Conservation (phyloP, 2,888 invertebrate species). For the Tenthredo livida region DNA sequence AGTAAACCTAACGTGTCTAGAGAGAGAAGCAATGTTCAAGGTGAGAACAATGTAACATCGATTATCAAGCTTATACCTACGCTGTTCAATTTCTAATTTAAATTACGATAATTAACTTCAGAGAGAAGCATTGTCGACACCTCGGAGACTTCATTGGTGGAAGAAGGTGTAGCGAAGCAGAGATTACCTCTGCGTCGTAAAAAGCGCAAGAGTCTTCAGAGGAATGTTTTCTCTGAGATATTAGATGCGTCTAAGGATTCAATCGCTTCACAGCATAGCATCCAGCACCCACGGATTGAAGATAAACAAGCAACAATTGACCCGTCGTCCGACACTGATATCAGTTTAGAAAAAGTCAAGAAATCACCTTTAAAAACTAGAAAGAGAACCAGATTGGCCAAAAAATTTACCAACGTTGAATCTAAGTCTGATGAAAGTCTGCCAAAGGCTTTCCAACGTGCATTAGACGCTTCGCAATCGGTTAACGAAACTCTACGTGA, state of each 20-base stretch:
- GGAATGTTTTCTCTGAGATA: constrained; percentile 1
- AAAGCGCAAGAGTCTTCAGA: constrained; percentile 3
- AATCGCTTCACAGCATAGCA: neutral
- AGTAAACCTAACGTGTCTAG: neutral
- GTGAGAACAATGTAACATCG: neutral
- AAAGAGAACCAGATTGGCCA: neutral
- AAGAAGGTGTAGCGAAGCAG: neutral
- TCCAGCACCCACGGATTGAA: neutral
- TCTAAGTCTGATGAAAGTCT: neutral
- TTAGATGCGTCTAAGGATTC: constrained; percentile 4
- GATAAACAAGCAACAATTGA: neutral
- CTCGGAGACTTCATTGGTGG: neutral
- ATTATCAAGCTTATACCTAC: neutral
- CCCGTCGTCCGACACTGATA: neutral
- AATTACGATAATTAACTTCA: neutral
- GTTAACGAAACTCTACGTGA: neutral
- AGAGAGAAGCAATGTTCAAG: neutral
- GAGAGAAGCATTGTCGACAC: neutral
- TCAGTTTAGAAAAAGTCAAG: neutral
- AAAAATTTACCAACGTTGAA: neutral
- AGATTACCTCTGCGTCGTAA: neutral
- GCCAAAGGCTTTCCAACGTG: neutral
- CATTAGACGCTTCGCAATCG: constrained; percentile 2
- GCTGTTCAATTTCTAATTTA: neutral
- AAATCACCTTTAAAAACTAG: neutral